A percentile compares a stretch with the other conserved stretches of the same genome.
phyloP scores from a whole-genome alignment of 2,113 vertebrate genomes.

The Pseudorhombus dupliciocellatus region DNA sequence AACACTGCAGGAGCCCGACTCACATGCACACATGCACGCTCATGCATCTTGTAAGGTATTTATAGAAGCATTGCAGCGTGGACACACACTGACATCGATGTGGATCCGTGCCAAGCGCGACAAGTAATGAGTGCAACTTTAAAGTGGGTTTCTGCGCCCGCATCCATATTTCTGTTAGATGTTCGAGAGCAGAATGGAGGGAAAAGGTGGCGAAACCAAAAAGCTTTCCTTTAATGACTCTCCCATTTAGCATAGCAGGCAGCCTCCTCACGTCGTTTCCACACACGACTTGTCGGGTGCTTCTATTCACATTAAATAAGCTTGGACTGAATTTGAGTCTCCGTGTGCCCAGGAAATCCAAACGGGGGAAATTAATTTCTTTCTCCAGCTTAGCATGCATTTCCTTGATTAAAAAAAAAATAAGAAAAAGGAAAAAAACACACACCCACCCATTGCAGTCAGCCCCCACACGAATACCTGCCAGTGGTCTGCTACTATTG shows the following conservation, averaged over 20 bases:
- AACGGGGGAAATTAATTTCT: slow-evolving; percentile 27
- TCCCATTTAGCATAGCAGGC: not conserved
- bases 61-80: slow-evolving; percentile 3
- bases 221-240: slow-evolving; percentile 21
- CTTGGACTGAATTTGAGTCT: slow-evolving; percentile 7
- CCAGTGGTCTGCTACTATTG: slow-evolving; percentile 23
- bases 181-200: slow-evolving; percentile 20
- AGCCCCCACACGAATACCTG: slow-evolving; percentile 37
- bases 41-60: slow-evolving; percentile 12
- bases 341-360: slow-evolving; percentile 7
- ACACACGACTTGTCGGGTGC: not conserved
- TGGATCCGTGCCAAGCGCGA: slow-evolving; percentile 22
- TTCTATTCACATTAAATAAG: slow-evolving; percentile 15
- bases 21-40: slow-evolving; percentile 5
- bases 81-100: slow-evolving; percentile 35
- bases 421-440: too few species aligned
- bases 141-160: not conserved
- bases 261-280: not conserved
- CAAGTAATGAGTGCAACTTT: slow-evolving; percentile 46
- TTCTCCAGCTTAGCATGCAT: slow-evolving; percentile 12
- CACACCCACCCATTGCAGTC: slow-evolving; percentile 22
- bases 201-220: slow-evolving; percentile 17
- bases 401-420: slow-evolving; percentile 17
- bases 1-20: not conserved
- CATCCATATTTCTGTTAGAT: slow-evolving; percentile 25